Evolutionary conservation across 2,113 vertebrate species (phyloP).

Genomic region (Oncorhynchus masou): DNA sequence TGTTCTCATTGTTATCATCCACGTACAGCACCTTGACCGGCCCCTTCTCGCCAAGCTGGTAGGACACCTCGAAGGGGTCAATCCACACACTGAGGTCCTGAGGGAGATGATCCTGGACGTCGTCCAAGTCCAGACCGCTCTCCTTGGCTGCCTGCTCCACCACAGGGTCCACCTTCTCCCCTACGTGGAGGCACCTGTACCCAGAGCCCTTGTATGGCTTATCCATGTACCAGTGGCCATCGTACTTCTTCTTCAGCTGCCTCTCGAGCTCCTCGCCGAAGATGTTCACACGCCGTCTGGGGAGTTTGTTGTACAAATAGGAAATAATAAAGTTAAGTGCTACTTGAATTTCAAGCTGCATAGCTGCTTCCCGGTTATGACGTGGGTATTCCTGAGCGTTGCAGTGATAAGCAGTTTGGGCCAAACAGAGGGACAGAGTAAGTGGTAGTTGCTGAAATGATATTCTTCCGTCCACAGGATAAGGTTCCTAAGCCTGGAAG

Average conservation of each 20-base stretch:
- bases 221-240: slow-evolving; percentile 99
- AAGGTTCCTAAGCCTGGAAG: slow-evolving; percentile 82
- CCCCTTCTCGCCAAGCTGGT: slow-evolving; percentile 98
- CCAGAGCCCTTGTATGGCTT: slow-evolving; percentile 99
- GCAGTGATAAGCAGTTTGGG: slow-evolving; percentile 74
- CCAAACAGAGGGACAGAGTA: slow-evolving; percentile 59
- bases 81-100: slow-evolving; percentile 99
- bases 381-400: slow-evolving; percentile 65
- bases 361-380: slow-evolving; percentile 86
- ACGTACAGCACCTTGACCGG: slow-evolving; percentile 97
- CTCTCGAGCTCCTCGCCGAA: slow-evolving; percentile 97
- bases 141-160: slow-evolving; percentile 99
- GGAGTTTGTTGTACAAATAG: slow-evolving; percentile 99
- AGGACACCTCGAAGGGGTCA: slow-evolving; percentile 96
- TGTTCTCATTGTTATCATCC: slow-evolving; percentile 92
- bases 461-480: slow-evolving; percentile 68
- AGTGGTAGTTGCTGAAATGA: slow-evolving; percentile 38
- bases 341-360: slow-evolving; percentile 99
- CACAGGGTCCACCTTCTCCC: slow-evolving; percentile 96
- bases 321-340: slow-evolving; percentile 99
- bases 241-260: slow-evolving; percentile 97
- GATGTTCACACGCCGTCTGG: slow-evolving; percentile 96
- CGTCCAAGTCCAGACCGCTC: slow-evolving; percentile 96
- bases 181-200: slow-evolving; percentile 95
- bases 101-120: slow-evolving; percentile 95